Base-by-base conservation (phyloP, 1,140 invertebrate genomes). In the Nephila pilipes region DNA sequence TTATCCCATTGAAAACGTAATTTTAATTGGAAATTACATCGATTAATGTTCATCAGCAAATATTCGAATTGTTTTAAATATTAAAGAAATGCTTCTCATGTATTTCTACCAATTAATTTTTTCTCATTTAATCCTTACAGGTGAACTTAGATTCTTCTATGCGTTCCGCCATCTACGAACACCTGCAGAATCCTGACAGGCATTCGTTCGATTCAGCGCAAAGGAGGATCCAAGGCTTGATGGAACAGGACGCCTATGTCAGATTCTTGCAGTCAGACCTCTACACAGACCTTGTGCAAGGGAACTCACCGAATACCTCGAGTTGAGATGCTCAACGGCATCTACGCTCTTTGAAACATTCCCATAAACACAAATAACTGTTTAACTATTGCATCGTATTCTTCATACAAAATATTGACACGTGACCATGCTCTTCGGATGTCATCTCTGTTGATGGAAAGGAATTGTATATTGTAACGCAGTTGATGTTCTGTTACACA, bases 221-320 rank as follows among this genome's bases (percentile, higher is more conserved):
- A 94, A 95, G 96, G 93, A 94, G 96, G 79, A 96, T 97, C 65
- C 96, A 97, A 94, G 95, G 95, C 1, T 94, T 97, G 46, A 96
- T 97, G 95, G 96, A 97, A 94, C 96, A 96, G 60, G 96, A 97
- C 94, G 96, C 96, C 14, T 97, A 97, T 94, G 95, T 96, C 18
- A 95, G 96, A 38, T 97, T 97, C 94, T 95, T 97, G 14, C 95
- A 96, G 93, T 96, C 96, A 36, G 96, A 96, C 79, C 94, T 96
- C 20, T 96, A 96, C 94, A 94, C 95, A 88, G 96, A 96, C 92
- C 95, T 96, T 4, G 85, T 96, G 5, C 95, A 95, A 95, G 94
- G 36, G 75, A 89, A 63, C 38, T 79, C 83, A 22, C 57, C 89
- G 2, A 85, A 79, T 38, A 87, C 91, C 32, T 91, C 81, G 1